Conservation (phyloP, 2,888 invertebrate genomes). For the Calliphora vomitoria region DNA sequence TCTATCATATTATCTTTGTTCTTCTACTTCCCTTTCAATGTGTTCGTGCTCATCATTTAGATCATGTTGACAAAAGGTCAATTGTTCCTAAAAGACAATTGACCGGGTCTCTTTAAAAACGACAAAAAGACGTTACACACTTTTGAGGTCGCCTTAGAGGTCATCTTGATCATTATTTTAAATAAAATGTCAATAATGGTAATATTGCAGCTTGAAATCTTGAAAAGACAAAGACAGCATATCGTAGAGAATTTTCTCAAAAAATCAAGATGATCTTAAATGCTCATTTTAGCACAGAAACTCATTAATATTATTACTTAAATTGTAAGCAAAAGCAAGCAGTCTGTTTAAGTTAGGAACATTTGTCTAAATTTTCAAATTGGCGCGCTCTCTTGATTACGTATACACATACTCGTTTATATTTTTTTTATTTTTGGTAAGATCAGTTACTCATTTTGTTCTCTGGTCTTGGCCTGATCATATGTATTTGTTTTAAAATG, state of each 20-base stretch:
- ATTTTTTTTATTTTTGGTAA: background rate
- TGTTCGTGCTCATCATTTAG: slow-evolving; percentile 43
- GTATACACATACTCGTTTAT: background rate
- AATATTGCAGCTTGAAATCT: slow-evolving; percentile 55
- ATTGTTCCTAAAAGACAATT: slow-evolving; percentile 68
- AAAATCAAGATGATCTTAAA: slow-evolving; percentile 69
- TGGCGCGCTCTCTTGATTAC: slow-evolving; percentile 56
- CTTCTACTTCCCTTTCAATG: slow-evolving; percentile 36
- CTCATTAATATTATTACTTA: slow-evolving; percentile 51
- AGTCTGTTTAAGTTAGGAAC: background rate
- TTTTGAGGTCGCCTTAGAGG: slow-evolving; percentile 75
- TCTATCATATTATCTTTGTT: slow-evolving; percentile 42
- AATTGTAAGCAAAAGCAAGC: slow-evolving; percentile 5
- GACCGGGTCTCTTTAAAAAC: slow-evolving; percentile 50
- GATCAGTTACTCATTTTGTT: slow-evolving; percentile 32
- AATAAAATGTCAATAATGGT: slow-evolving; percentile 66
- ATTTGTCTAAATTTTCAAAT: slow-evolving; percentile 56
- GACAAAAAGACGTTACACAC: slow-evolving; percentile 70
- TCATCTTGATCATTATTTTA: slow-evolving; percentile 73
- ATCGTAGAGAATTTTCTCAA: slow-evolving; percentile 37
- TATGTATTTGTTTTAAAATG: slow-evolving; percentile 65
- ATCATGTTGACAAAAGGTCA: slow-evolving; percentile 65
- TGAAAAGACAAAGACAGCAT: background rate
- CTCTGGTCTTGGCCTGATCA: slow-evolving; percentile 49
- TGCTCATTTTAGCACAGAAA: slow-evolving; percentile 69